These are phyloP conservation scores for Fulica atra DNA, from an alignment of 2,113 vertebrate genomes.

Conservation along the genomic window DNA sequence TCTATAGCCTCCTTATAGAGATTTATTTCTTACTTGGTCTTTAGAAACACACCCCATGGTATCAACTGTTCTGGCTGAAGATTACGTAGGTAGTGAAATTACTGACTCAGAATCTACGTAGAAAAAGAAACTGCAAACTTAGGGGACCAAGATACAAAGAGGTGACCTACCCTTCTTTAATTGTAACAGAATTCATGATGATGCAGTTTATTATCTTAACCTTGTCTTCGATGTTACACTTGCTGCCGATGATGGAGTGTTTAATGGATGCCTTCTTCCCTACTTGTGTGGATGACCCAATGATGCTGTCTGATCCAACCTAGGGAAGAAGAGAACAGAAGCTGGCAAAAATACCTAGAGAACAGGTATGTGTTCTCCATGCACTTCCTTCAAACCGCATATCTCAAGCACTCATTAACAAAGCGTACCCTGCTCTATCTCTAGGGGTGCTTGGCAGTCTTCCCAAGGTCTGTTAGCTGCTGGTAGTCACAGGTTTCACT, in stretches of 20 bases:
- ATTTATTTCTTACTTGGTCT: not conserved
- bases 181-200: slow-evolving; percentile 94
- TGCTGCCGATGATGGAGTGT: slow-evolving; percentile 86
- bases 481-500: not conserved
- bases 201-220: slow-evolving; percentile 93
- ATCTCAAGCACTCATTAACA: not conserved
- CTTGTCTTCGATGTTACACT: slow-evolving; percentile 86
- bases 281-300: slow-evolving; percentile 86
- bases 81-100: not conserved
- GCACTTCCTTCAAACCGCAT: not conserved
- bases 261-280: slow-evolving; percentile 95
- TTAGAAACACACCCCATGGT: not conserved
- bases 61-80: not conserved
- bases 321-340: slow-evolving; percentile 56
- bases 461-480: not conserved
- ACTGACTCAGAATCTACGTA: not conserved
- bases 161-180: slow-evolving; percentile 91
- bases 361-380: fast-evolving
- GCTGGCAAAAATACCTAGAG: not conserved
- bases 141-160: not conserved
- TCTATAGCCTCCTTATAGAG: not conserved
- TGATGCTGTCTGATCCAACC: slow-evolving; percentile 91
- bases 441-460: not conserved
- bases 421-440: not conserved
- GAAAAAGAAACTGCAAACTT: not conserved